Evolutionary conservation across 1,140 invertebrate genomes (phyloP), one percentile per base, ranked within the genome.

Genomic region (Macrocentrus cingulum): DNA sequence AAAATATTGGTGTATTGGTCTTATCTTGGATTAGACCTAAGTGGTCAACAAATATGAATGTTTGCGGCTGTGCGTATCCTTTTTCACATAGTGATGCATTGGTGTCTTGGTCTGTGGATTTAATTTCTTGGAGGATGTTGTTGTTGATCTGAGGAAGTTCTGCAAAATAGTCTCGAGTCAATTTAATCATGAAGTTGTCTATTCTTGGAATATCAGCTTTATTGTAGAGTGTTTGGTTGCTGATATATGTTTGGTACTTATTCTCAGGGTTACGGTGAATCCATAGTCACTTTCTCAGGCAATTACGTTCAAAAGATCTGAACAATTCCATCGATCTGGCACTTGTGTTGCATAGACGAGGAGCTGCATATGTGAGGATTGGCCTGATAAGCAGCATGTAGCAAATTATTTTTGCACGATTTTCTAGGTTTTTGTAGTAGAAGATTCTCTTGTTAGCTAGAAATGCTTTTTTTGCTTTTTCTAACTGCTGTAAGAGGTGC

Each of bases 391-490:
- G 13, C 13, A 39, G 13, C 3, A 39, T 4, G 11, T 39, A 39
- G 36, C 36, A 39, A n/a, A 39, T 39, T 11, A 39, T 11, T 15
- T 39, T 39, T n/a, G 36, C 36, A n/a, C 11, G 8, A 4, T 2
- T n/a, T 0, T n/a, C 29, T 1, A 52, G 19, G 9, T 59, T 1
- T 42, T 34, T 59, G 8, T 39, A 2, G 18, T 52, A 42, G 32
- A 52, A 59, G 8, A 52, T 16, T 11, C 1, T 11, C 9, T 19
- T 42, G 18, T 39, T 32, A 0, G 15, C 11, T 19, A 3, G 1
- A 11, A 50, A 48, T 2, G 55, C 44, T 1, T 48, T 50, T 16
- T n/a, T 13, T 5, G 44, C 55, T 50, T 50, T 57, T 1, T 45
- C 1, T 1, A 41, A 1, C 22, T 57, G 55, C 4, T 2, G 48